phyloP scores from a whole-genome alignment of 2,797 vertebrate species.

The Rhynchotus rufescens region DNA sequence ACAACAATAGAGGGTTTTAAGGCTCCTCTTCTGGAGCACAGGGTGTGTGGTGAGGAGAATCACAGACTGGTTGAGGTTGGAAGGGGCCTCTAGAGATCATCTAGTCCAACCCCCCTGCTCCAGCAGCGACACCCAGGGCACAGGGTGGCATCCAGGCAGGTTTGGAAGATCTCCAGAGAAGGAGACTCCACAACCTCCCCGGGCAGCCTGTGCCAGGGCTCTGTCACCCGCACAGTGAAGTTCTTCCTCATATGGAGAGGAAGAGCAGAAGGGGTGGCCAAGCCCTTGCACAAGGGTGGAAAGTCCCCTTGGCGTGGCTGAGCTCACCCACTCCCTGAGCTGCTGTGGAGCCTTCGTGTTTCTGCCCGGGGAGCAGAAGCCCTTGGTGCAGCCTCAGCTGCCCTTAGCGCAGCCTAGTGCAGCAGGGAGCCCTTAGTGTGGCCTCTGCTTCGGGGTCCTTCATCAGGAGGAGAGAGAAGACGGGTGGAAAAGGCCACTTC shows the following conservation, averaged over 20 bases:
- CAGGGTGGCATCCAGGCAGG: no score
- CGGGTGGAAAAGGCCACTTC: background rate
- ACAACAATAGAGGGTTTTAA: background rate
- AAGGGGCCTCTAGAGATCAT: no score
- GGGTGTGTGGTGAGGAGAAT: background rate
- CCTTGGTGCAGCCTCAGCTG: no score
- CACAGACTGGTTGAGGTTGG: no score
- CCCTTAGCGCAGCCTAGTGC: no score
- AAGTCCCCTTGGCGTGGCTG: background rate
- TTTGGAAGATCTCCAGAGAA: no score
- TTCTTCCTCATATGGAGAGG: no score
- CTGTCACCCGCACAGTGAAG: no score
- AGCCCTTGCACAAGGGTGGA: background rate
- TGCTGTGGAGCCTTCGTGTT: background rate
- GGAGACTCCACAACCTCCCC: no score
- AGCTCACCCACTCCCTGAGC: background rate
- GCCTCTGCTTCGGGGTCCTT: background rate
- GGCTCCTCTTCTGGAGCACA: background rate
- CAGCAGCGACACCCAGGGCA: no score
- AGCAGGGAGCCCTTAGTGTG: background rate
- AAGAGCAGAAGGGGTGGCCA: rapidly evolving
- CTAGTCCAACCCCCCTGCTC: no score
- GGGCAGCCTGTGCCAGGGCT: no score
- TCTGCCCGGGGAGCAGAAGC: background rate
- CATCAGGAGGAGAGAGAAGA: background rate